A percentile compares a stretch with the other conserved stretches of the same genome.
phyloP scores from a whole-genome alignment of 2,888 invertebrate species.

The Athrips mouffetella region DNA sequence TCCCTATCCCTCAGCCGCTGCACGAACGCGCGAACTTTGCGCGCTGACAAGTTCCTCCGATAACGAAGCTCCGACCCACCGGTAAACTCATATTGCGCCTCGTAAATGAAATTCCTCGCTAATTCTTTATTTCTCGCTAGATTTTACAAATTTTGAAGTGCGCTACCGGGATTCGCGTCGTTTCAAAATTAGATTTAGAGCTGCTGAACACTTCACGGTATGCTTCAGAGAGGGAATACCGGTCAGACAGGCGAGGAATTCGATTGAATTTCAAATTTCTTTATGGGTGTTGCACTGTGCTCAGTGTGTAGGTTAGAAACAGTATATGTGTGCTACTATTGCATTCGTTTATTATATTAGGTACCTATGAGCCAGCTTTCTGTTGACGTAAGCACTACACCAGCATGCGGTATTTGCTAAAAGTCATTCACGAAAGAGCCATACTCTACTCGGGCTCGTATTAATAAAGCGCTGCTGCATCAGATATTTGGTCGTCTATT shows the following conservation, averaged over 20 bases:
- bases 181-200: conserved; percentile 61
- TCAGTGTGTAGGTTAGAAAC: not conserved
- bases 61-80: conserved; percentile 36
- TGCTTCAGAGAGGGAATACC: conserved; percentile 49
- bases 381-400: not conserved
- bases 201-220: conserved; percentile 51
- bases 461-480: conserved; percentile 21
- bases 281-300: conserved; percentile 17
- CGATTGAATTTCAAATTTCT: conserved; percentile 54
- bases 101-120: conserved; percentile 52
- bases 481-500: conserved; percentile 31
- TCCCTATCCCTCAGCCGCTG: conserved; percentile 27
- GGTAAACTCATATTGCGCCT: conserved; percentile 46
- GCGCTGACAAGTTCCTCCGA: conserved; percentile 39
- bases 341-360: not conserved
- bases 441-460: conserved; percentile 21
- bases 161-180: conserved; percentile 32
- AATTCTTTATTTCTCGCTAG: conserved; percentile 34
- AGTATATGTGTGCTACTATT: not conserved
- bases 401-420: conserved; percentile 21
- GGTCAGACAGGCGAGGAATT: conserved; percentile 57
- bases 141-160: conserved; percentile 33
- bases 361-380: not conserved
- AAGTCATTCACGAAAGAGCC: conserved; percentile 23
- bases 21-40: conserved; percentile 36